Evolutionary conservation across 2,888 invertebrate genomes (phyloP).

Genomic region (Tenodera sinensis): DNA sequence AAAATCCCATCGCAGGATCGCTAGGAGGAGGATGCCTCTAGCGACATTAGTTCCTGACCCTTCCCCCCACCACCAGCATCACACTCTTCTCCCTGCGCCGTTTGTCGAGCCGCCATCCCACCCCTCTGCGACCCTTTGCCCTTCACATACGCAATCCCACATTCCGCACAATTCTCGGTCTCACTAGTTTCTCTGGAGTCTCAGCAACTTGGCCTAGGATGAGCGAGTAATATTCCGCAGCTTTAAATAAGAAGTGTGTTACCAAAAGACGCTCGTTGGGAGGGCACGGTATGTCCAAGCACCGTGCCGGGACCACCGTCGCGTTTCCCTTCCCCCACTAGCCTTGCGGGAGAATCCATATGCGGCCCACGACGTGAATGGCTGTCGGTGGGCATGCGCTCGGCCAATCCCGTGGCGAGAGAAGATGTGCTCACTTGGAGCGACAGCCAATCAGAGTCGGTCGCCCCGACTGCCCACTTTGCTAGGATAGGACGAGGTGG

Average conservation of each 20-base stretch:
- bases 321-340: background rate
- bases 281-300: background rate
- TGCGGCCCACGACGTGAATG: slow-evolving; percentile 1
- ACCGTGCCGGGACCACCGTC: background rate
- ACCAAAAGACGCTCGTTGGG: background rate
- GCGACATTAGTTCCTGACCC: too few relatives aligned
- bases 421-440: background rate
- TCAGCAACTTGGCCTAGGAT: background rate
- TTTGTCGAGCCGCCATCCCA: background rate
- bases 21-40: background rate
- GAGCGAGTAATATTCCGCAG: background rate
- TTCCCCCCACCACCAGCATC: background rate
- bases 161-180: background rate
- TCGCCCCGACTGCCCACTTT: slow-evolving; percentile 9
- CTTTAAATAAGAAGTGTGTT: background rate
- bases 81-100: background rate
- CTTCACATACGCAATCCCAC: background rate
- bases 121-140: background rate
- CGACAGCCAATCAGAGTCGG: background rate
- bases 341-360: background rate
- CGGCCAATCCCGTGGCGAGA: background rate
- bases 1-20: too few relatives aligned
- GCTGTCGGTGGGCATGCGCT: slow-evolving; percentile 7
- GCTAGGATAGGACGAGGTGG: background rate
- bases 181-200: background rate